phyloP scores from a whole-genome alignment of 2,888 invertebrate species.

The Cheilosia grossa region DNA sequence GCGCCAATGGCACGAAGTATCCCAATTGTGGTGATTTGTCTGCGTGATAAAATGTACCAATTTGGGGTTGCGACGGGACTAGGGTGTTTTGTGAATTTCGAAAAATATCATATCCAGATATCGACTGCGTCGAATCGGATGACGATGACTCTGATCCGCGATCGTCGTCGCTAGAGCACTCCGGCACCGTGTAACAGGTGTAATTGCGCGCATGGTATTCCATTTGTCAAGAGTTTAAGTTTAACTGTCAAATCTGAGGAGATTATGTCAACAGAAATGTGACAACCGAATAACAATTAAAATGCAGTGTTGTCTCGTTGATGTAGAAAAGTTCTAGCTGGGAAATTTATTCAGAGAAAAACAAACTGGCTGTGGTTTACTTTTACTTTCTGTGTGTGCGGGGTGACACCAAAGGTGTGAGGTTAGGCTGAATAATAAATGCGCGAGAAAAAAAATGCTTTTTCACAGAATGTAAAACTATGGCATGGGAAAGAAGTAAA shows the following conservation, averaged over 20 bases:
- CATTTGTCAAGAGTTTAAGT: slow-evolving; percentile 64
- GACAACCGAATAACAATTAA: slow-evolving; percentile 28
- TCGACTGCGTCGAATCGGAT: slow-evolving; percentile 78
- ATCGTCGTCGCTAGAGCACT: slow-evolving; percentile 78
- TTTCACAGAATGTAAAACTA: slow-evolving; percentile 11
- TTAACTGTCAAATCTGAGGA: slow-evolving; percentile 31
- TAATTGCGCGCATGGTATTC: slow-evolving; percentile 79
- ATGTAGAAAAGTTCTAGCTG: slow-evolving; percentile 42
- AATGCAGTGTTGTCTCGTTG: slow-evolving; percentile 12
- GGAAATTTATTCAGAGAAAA: slow-evolving; percentile 41
- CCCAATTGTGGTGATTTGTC: slow-evolving; percentile 84
- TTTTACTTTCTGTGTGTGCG: slow-evolving; percentile 35
- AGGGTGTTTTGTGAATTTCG: slow-evolving; percentile 77
- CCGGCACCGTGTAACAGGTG: slow-evolving; percentile 82
- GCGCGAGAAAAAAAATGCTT: not conserved
- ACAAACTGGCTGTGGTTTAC: slow-evolving; percentile 4
- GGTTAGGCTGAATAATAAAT: slow-evolving; percentile 25
- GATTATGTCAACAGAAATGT: slow-evolving; percentile 47
- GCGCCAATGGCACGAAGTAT: slow-evolving; percentile 85
- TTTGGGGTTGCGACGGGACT: slow-evolving; percentile 76
- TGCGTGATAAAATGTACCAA: slow-evolving; percentile 79
- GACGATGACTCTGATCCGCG: slow-evolving; percentile 76
- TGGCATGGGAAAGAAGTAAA: slow-evolving; percentile 21
- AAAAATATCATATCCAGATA: slow-evolving; percentile 78
- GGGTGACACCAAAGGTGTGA: slow-evolving; percentile 24